A percentile compares a stretch with the other conserved stretches of the same genome.
phyloP scores from a whole-genome alignment of 2,888 invertebrate species.

The Osmoderma eremita region DNA sequence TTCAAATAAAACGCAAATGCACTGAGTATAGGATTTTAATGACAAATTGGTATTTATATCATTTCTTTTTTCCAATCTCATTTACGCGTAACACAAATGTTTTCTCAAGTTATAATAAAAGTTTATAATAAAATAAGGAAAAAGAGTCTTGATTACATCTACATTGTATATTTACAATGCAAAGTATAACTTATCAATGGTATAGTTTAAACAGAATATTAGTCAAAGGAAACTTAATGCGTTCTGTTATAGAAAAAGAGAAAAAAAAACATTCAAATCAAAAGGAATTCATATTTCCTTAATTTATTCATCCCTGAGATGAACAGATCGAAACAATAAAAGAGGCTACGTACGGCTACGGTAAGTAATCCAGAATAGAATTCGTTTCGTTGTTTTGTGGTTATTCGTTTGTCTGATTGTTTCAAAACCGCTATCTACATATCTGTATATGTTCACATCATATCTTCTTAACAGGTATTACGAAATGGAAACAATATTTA shows the following conservation, averaged over 20 bases:
- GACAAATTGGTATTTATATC: slow-evolving; percentile 53
- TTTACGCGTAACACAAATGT: slow-evolving; percentile 3
- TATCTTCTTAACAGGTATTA: slow-evolving; percentile 32
- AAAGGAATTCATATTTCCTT: not conserved
- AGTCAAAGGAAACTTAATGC: no score
- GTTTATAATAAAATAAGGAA: no score
- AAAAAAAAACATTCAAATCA: not conserved
- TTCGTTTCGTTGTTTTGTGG: slow-evolving; percentile 25
- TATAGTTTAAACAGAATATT: no score
- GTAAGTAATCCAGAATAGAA: slow-evolving; percentile 4
- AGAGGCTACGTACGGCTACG: not conserved
- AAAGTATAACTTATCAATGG: no score
- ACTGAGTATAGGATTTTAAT: slow-evolving; percentile 50
- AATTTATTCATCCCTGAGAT: slow-evolving; percentile 54
- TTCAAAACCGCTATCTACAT: not conserved
- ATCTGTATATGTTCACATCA: slow-evolving; percentile 12
- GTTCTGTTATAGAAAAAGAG: not conserved
- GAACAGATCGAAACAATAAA: slow-evolving; percentile 53
- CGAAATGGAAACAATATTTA: slow-evolving; percentile 49
- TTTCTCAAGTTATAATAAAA: not conserved
- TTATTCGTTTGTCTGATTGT: slow-evolving; percentile 2
- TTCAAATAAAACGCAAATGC: slow-evolving; percentile 41
- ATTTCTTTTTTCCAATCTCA: slow-evolving; percentile 42
- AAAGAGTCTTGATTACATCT: no score
- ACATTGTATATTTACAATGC: no score